phyloP scores from a whole-genome alignment of 1,140 invertebrate genomes.

The Cyphomyrmex costatus region DNA sequence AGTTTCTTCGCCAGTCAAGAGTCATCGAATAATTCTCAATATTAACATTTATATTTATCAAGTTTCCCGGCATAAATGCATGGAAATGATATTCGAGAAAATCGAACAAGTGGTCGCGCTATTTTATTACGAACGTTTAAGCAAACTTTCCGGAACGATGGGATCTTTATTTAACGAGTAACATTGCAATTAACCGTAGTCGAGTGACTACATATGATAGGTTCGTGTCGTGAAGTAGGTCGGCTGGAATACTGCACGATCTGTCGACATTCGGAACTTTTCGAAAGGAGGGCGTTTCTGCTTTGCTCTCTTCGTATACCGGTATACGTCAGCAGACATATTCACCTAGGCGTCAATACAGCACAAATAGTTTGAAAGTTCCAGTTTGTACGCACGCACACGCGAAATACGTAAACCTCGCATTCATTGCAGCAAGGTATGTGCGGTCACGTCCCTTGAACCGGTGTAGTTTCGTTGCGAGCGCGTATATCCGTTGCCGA shows the following conservation, averaged over 20 bases:
- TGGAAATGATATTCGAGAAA: conserved; percentile 21
- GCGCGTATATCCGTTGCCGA: conserved; percentile 3
- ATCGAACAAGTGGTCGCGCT: conserved; percentile 22
- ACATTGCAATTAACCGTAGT: conserved; percentile 26
- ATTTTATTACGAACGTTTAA: not conserved
- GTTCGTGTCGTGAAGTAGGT: conserved; percentile 33
- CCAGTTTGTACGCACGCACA: conserved; percentile 12
- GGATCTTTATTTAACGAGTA: conserved; percentile 16
- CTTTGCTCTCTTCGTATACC: conserved; percentile 25
- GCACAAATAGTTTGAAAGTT: conserved; percentile 64
- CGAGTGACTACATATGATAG: conserved; percentile 17
- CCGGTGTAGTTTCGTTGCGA: conserved; percentile 41
- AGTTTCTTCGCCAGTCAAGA: not conserved
- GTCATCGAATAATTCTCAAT: conserved; percentile 11
- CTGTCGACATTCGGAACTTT: conserved; percentile 34
- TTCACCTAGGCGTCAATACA: conserved; percentile 52
- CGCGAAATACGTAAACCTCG: conserved; percentile 30
- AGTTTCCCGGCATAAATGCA: not conserved
- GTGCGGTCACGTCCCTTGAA: conserved; percentile 36
- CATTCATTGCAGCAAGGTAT: conserved; percentile 29
- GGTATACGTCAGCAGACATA: not conserved
- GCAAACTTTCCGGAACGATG: conserved; percentile 29
- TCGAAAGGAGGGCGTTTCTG: conserved; percentile 41
- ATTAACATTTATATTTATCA: conserved; percentile 23
- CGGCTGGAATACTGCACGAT: conserved; percentile 22